Evolutionary conservation across 2,888 invertebrate genomes (phyloP).

Genomic region (Clusia tigrina): DNA sequence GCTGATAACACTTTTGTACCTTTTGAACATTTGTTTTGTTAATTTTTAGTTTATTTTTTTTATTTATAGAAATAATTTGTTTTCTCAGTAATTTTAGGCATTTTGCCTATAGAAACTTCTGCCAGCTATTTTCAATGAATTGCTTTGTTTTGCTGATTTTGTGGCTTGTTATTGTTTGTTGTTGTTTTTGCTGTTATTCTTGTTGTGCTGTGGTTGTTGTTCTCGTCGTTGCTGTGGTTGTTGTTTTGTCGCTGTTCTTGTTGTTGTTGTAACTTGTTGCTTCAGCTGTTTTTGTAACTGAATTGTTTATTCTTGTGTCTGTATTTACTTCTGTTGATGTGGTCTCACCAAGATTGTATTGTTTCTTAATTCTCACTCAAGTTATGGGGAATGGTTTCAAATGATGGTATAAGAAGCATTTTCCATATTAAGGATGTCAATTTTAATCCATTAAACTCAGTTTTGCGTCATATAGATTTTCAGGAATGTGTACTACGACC

Average conservation of each 20-base stretch:
- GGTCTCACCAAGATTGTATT: too few species aligned
- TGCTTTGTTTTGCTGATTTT: neutral
- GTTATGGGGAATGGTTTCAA: too few species aligned
- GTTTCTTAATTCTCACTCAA: too few species aligned
- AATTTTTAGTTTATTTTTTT: neutral
- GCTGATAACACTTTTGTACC: neutral
- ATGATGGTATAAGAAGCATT: too few species aligned
- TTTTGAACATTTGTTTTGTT: too few species aligned
- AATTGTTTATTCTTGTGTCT: too few species aligned
- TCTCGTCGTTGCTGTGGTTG: too few species aligned
- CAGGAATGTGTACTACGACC: too few species aligned
- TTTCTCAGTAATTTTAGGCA: neutral
- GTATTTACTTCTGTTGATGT: neutral
- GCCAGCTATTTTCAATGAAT: constrained; percentile 1
- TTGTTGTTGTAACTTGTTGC: constrained; percentile 6
- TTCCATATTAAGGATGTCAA: too few species aligned
- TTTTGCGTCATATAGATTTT: too few species aligned
- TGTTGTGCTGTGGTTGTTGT: too few species aligned
- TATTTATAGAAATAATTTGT: neutral
- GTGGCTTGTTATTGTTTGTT: neutral
- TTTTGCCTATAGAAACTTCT: neutral
- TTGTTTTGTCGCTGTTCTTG: neutral
- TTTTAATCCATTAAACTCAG: too few species aligned
- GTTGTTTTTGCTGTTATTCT: neutral
- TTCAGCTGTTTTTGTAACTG: constrained; percentile 2